Evolutionary conservation across 2,888 invertebrate genomes (phyloP), one percentile per base, ranked within the genome.

Genomic region (Pammene fasciana): DNA sequence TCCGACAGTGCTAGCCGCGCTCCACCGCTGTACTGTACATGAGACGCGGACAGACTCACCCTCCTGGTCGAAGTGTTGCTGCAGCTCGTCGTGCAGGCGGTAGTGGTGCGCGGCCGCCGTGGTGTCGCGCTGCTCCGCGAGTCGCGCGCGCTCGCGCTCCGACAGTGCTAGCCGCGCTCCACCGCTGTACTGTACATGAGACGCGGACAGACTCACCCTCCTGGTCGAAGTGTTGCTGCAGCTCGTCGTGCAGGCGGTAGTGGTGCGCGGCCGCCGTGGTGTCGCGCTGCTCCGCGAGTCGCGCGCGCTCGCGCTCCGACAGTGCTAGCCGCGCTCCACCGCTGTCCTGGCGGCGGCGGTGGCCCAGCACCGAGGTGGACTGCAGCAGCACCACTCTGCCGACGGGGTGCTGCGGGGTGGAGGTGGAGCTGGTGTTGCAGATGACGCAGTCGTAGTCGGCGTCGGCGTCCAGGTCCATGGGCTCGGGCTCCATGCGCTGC

Each of bases 371-470:
- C 78, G 98, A 97, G 55, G 98, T 97, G 34, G 98, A 95, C 87
- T 90, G 96, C 71, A 98, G 94, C 66, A 99, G 93, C 60, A 97
- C 97, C 4, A 98, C 97, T 55, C 98, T 93, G 0, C 98, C 98
- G 86, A 99, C 96, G 67, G 90, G 92, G 75, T 92, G 89, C 13
- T 96, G 95, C 74, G 96, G 95, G 0, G 96, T 96, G 81, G 97
- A 97, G 18, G 97, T 95, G 45, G 97, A 95, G 71, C 97, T 97
- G 84, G 97, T 97, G 91, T 97, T 97, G 88, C 99, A 99, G 78
- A 99, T 99, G 73, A 97, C 98, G 92, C 99, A 99, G 88, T 98
- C 97, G 89, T 98, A 98, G 86, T 97, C 14, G 78, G 80, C 48
- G 94, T 94, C 78, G 94, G 94, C 94, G 77, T 89, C 94, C 93